Base-by-base conservation (phyloP, 2,888 invertebrate species). In the Campoletis raptor region DNA sequence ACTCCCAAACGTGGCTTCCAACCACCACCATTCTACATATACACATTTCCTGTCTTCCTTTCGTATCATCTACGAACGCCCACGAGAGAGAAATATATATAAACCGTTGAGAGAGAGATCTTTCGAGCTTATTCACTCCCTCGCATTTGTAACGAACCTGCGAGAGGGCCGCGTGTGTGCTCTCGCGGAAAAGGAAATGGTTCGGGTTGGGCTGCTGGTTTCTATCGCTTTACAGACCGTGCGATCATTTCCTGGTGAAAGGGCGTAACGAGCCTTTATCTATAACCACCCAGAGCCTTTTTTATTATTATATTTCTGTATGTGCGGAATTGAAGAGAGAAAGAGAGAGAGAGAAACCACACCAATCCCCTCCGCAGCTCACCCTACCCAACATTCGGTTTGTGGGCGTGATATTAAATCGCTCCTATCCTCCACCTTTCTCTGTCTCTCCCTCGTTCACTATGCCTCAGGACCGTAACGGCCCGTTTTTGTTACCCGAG, bases 331-430 rank as follows among this genome's bases (percentile, higher is more conserved):
- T 15, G 37, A 10, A 67, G 57, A 57, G 54, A 30, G 79, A 40
- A 64, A 36, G 76, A n/a, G 18, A 36, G 67, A 61, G 76, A 76
- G 0, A 37, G 37, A 48, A 30, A 45, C n/a, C 5, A 48, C 36
- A 66, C 76, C 64, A 77, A 77, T 64, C 76, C 64, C 64, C 48
- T 45, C 45, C 64, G 61, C 45, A 76, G 64, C 42, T 3, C 18
- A 30, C 76, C 76, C 76, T 45, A 45, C 76, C 64, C 76, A 40
- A 42, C 76, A 21, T 40, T 69, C 52, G 30, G 40, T 67, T 91
- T 88, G 92, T 93, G 94, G 94, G 94, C 94, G 94, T 93, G 94
- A 94, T 94, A 93, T 93, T 92, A 93, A 94, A 94, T 94, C 91
- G 93, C 90, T 90, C 89, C 92, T 90, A 89, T 90, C 90, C 92